phyloP scores from a whole-genome alignment of 2,888 invertebrate species.

The Acrocera orbiculus region DNA sequence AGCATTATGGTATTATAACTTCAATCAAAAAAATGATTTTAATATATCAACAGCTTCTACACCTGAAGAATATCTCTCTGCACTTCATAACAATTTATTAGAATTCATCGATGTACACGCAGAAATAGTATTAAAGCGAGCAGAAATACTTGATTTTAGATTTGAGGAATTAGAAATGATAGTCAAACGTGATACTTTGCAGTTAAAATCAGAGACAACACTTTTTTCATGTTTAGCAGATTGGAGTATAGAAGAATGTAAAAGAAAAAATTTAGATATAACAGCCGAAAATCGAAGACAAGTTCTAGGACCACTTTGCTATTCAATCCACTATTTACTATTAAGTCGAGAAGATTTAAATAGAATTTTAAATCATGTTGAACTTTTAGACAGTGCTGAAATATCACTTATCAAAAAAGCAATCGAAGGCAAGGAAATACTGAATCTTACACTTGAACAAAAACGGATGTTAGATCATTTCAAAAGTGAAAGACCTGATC shows the following conservation, averaged over 20 bases:
- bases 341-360: conserved; percentile 24
- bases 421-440: conserved; percentile 25
- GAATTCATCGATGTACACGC: conserved; percentile 32
- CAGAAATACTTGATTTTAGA: conserved; percentile 23
- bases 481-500: conserved; percentile 23
- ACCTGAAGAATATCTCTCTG: conserved; percentile 28
- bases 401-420: conserved; percentile 23
- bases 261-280: conserved; percentile 24
- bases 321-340: conserved; percentile 25
- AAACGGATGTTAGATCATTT: conserved; percentile 26
- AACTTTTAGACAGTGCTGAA: conserved; percentile 25
- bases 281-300: conserved; percentile 27
- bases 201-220: conserved; percentile 25
- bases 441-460: conserved; percentile 28
- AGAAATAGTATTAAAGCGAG: conserved; percentile 23
- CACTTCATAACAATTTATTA: conserved; percentile 27
- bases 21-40: conserved; percentile 11
- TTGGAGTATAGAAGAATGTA: conserved; percentile 30
- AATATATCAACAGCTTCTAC: conserved; percentile 25
- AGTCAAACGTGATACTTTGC: conserved; percentile 27
- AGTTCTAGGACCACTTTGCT: conserved; percentile 28
- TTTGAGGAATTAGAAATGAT: conserved; percentile 31
- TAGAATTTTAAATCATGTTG: conserved; percentile 26
- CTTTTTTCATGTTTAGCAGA: conserved; percentile 28
- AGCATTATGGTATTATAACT: conserved; percentile 29